Evolutionary conservation across 1,140 invertebrate species (phyloP).

Genomic region (Protaetia brevitarsis): DNA sequence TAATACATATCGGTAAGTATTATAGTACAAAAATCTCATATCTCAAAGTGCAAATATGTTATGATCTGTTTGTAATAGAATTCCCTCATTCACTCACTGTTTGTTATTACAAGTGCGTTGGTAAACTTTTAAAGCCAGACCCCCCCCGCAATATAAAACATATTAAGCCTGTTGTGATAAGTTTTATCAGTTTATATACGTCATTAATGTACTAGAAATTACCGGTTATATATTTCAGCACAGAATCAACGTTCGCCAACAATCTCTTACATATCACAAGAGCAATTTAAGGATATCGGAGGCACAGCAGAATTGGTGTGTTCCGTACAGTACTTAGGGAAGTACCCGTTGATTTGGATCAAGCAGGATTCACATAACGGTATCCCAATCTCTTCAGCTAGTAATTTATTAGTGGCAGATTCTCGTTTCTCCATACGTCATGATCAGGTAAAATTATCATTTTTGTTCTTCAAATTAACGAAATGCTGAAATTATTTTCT

Average conservation of each 20-base stretch:
- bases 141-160: too few species aligned
- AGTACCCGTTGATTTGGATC: constrained; percentile 82
- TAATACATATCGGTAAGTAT: not conserved
- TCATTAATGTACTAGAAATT: not conserved
- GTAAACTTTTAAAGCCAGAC: too few species aligned
- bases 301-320: constrained; percentile 83
- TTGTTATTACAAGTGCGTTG: too few species aligned
- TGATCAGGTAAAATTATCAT: constrained; percentile 63
- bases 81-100: too few species aligned
- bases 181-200: too few species aligned
- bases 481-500: not conserved
- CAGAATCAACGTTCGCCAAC: constrained; percentile 76
- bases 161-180: too few species aligned
- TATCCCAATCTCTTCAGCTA: constrained; percentile 74
- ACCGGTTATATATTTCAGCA: constrained; percentile 50
- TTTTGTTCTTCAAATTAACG: not conserved
- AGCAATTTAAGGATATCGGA: constrained; percentile 89
- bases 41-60: too few species aligned
- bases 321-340: constrained; percentile 83
- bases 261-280: constrained; percentile 87
- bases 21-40: too few species aligned
- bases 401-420: constrained; percentile 79
- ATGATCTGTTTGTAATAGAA: too few species aligned
- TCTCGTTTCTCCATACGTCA: constrained; percentile 81
- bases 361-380: constrained; percentile 54